phyloP scores from a whole-genome alignment of 2,888 invertebrate genomes.

The Nemurella pictetii region DNA sequence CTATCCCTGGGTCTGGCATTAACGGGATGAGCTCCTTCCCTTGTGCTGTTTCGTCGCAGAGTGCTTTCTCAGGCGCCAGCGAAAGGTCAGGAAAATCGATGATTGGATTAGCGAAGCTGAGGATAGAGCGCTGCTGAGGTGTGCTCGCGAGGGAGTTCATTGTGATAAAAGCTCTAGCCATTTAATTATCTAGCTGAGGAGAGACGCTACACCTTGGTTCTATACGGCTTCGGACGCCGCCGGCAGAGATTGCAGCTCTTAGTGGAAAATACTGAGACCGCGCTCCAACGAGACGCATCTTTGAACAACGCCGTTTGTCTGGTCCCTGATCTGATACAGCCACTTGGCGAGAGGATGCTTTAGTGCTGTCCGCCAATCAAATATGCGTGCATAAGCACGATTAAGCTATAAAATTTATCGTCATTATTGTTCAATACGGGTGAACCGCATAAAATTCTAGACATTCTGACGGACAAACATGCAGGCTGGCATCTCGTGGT shows the following conservation, averaged over 20 bases:
- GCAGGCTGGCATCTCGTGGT: not conserved
- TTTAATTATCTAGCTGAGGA: not conserved
- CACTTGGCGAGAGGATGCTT: not conserved
- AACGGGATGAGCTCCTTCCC: not conserved
- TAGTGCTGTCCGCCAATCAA: not conserved
- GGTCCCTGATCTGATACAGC: no score
- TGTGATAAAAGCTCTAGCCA: not conserved
- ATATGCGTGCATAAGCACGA: not conserved
- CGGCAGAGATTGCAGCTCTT: no score
- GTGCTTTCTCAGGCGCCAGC: not conserved
- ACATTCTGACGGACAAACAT: not conserved
- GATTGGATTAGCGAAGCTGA: not conserved
- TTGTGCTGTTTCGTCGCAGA: not conserved
- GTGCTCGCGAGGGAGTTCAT: not conserved
- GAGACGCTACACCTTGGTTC: not conserved
- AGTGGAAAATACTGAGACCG: no score
- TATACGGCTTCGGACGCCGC: no score
- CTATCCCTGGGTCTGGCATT: not conserved
- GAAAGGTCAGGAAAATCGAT: not conserved
- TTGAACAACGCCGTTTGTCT: no score
- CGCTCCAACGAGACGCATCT: no score
- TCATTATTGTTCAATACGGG: not conserved
- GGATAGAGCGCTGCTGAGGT: no score
- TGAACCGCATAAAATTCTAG: not conserved
- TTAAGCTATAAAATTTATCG: not conserved